Conservation (phyloP, 2,113 vertebrate genomes). For the Chaetodon trifascialis region DNA sequence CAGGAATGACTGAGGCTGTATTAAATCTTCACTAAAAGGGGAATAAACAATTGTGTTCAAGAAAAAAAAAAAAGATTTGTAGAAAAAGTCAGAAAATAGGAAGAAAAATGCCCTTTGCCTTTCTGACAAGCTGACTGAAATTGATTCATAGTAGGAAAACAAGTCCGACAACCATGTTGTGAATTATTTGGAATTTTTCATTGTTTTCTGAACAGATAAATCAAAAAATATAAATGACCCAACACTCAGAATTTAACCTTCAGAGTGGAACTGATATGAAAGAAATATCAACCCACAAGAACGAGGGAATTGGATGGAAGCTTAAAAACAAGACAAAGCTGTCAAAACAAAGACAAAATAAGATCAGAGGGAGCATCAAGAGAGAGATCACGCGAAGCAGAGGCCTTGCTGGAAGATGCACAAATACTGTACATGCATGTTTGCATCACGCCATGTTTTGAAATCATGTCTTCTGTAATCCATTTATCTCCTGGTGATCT, state of each 20-base stretch:
- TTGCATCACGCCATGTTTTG: slow-evolving; percentile 24
- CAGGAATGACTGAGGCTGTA: slow-evolving; percentile 3
- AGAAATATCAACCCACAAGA: slow-evolving; percentile 26
- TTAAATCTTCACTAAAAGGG: slow-evolving; percentile 20
- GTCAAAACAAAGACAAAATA: slow-evolving; percentile 26
- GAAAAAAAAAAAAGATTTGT: not conserved
- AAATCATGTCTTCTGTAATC: slow-evolving; percentile 31
- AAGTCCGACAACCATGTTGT: slow-evolving; percentile 8
- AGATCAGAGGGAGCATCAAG: slow-evolving; percentile 50
- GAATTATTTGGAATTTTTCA: not conserved
- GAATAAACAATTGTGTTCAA: not conserved
- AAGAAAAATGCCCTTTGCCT: not conserved
- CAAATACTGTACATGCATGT: slow-evolving; percentile 13
- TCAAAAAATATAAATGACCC: not conserved
- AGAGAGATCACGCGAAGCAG: slow-evolving; percentile 2
- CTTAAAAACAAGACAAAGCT: slow-evolving; percentile 40
- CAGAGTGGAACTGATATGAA: slow-evolving; percentile 11
- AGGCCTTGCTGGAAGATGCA: slow-evolving; percentile 13
- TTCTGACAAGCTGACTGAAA: slow-evolving; percentile 1
- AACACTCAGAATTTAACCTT: slow-evolving; percentile 6
- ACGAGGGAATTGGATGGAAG: slow-evolving; percentile 36
- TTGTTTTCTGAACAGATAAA: slow-evolving; percentile 1
- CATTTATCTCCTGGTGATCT: slow-evolving; percentile 11
- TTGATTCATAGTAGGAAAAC: not conserved
- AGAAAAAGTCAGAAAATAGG: not conserved